These are phyloP conservation scores for Ciconia maguari DNA, from an alignment of 2,113 vertebrate genomes.

Conservation along the genomic window DNA sequence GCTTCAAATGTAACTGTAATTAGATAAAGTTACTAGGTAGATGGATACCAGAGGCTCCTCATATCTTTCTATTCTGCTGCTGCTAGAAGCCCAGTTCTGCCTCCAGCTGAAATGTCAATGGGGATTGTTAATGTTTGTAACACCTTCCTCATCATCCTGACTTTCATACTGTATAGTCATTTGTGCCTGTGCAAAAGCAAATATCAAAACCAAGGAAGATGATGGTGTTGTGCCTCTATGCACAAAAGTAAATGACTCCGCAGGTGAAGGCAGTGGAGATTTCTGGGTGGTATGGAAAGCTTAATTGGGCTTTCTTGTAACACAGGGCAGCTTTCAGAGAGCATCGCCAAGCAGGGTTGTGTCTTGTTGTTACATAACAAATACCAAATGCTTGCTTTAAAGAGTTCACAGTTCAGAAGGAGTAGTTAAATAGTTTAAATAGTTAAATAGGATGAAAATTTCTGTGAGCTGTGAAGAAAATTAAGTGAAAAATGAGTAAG, in stretches of 20 bases:
- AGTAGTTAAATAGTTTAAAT: background rate
- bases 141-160: background rate
- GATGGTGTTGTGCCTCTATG: background rate
- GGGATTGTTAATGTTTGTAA: background rate
- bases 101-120: background rate
- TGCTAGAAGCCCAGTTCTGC: background rate
- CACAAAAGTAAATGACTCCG: background rate
- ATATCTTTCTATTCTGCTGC: background rate
- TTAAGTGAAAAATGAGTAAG: background rate
- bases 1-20: slow-evolving; percentile 84
- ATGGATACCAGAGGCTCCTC: background rate
- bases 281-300: background rate
- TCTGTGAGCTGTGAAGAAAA: background rate
- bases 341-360: too few relatives aligned
- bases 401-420: background rate
- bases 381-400: background rate
- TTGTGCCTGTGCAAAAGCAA: background rate
- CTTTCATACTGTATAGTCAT: background rate
- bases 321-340: background rate
- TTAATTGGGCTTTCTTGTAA: background rate
- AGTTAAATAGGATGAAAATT: background rate
- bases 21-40: background rate
- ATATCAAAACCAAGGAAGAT: background rate
- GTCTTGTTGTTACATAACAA: background rate
- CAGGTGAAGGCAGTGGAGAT: background rate